These are phyloP conservation scores for Acanthopagrus latus DNA, from an alignment of 2,797 vertebrate species.

Conservation along the genomic window DNA sequence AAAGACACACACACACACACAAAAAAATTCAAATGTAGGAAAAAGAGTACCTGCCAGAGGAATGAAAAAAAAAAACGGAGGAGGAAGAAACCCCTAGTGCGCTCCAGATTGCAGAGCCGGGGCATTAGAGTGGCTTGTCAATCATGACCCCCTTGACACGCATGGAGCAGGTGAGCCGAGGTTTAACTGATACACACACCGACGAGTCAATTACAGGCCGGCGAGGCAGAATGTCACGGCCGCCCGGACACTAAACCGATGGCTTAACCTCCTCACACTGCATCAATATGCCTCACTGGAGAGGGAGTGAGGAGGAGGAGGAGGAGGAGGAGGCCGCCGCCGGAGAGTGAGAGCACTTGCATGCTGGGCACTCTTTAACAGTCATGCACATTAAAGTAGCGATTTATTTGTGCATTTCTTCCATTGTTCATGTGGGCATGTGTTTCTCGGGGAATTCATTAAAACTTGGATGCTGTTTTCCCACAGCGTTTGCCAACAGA, in stretches of 20 bases:
- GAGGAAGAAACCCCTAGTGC: slow-evolving; percentile 38
- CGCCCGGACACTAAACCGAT: slow-evolving; percentile 75
- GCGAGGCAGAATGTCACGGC: slow-evolving; percentile 79
- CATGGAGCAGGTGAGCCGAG: slow-evolving; percentile 75
- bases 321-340: slow-evolving; percentile 24
- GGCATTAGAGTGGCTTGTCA: slow-evolving; percentile 75
- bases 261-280: slow-evolving; percentile 75
- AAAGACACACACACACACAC: neutral
- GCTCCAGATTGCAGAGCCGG: slow-evolving; percentile 48
- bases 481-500: neutral
- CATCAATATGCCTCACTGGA: slow-evolving; percentile 73
- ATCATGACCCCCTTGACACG: slow-evolving; percentile 66
- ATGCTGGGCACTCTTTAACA: neutral
- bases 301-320: slow-evolving; percentile 2
- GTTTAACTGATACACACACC: slow-evolving; percentile 70
- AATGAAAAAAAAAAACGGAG: slow-evolving; percentile 7
- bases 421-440: slow-evolving; percentile 1
- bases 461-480: neutral
- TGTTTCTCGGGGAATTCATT: neutral
- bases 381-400: neutral
- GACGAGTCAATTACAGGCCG: slow-evolving; percentile 80
- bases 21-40: slow-evolving; percentile 24
- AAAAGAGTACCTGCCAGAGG: slow-evolving; percentile 35
- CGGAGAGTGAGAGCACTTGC: slow-evolving; percentile 3
- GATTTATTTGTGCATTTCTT: neutral